These are phyloP conservation scores for Rhadina sibilatrix DNA, from an alignment of 2,113 vertebrate species.

Conservation along the genomic window DNA sequence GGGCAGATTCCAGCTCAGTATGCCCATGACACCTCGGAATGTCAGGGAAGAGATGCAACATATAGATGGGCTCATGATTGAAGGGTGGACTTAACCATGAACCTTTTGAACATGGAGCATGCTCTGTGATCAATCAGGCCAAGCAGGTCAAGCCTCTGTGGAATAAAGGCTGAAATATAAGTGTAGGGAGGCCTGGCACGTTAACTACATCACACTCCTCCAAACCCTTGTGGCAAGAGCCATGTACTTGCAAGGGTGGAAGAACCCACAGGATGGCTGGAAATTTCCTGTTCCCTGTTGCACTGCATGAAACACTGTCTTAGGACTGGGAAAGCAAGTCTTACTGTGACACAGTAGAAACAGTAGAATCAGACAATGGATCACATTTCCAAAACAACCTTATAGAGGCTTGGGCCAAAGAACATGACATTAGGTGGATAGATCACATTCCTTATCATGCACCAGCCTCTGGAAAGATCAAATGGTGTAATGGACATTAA, in stretches of 20 bases:
- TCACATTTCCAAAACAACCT: fast-evolving
- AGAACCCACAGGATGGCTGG: background rate
- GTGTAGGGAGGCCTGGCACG: background rate
- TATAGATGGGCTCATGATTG: background rate
- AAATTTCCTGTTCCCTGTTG: background rate
- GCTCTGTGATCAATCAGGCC: too few relatives aligned
- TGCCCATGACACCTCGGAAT: background rate
- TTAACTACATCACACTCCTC: background rate
- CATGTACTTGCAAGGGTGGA: background rate
- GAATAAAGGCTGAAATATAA: background rate
- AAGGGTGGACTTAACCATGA: background rate
- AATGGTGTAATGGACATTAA: background rate
- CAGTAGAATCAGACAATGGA: background rate
- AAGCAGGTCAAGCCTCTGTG: background rate
- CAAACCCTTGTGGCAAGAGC: background rate
- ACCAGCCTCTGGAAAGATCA: background rate
- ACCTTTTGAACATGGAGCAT: background rate
- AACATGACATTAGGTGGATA: too few relatives aligned
- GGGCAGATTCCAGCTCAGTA: background rate
- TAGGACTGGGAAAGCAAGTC: background rate
- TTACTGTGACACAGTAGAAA: background rate
- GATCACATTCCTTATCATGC: fast-evolving
- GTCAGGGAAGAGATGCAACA: background rate
- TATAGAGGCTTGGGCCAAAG: background rate
- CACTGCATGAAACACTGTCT: too few relatives aligned